Base-by-base conservation (phyloP, 2,797 vertebrate genomes). In the Gobionotothen gibberifrons region DNA sequence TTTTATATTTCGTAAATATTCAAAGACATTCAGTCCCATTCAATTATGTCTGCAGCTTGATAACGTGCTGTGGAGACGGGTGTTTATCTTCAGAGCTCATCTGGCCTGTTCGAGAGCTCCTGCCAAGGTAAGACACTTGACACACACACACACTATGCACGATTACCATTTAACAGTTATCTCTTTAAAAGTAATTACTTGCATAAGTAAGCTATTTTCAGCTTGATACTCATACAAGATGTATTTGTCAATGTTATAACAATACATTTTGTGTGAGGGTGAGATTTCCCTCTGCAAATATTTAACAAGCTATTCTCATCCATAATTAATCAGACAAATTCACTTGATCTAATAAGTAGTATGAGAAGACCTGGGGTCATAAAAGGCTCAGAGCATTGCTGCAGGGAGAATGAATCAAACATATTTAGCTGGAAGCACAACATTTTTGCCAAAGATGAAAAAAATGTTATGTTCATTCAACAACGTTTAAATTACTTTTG, bases 41-140 rank as follows among this genome's bases (percentile, higher is more conserved):
- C 58, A 77, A 43, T 89, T 78, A 90, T 69, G 61, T 80, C 76
- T 73, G 51, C 66, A 67, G 62, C 49, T 74, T 85, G 73, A 54
- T 91, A 87, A 87, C 51, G 75, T 81, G 77, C 79, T 64, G 85
- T 58, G 3, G n/a, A 69, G 81, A 86, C 69, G 5, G 42, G 71
- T 66, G 52, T 76, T 78, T 65, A 74, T 85, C 82, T 82, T 66
- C 69, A 80, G 66, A 84, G 82, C 82, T 85, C 62, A 56, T 82
- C 69, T 63, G 56, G 71, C 52, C 40, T 3, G 21, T 66, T 78
- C 53, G 47, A 84, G 69, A 87, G 77, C 70, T 81, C 70, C 83
- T 80, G 75, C 49, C 59, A 85, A 93, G 92, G 92, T 93, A 92
- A 93, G 90, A 88, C 58, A 60, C 65, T 81, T 76, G 19, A 72